Base-by-base conservation (phyloP, 2,888 invertebrate genomes). In the Phyllotreta cruciferae region DNA sequence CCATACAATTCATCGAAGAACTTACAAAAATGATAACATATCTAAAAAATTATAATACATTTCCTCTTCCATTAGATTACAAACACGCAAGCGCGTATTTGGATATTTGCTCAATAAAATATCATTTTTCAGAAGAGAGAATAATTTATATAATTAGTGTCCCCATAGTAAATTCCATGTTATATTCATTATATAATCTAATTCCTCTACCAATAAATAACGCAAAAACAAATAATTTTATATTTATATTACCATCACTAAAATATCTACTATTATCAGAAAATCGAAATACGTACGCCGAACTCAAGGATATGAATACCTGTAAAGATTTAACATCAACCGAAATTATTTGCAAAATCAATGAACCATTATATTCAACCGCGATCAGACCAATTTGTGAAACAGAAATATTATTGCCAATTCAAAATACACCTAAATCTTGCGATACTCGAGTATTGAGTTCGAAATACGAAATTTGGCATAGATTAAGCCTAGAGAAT, bases 261-360 rank as follows among this genome's bases (percentile, higher is more conserved):
- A 63, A 63, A 9, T 63, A 56, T 54, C 11, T 63, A 10, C 44
- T 45, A 10, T 34, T 63, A 36, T 66, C 66, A n/a, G 58, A 60
- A 44, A 39, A 42, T 35, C 50, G 41, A 52, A 60, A 36, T 24
- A 41, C 49, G 3, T 63, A 63, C 34, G 24, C 39, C n/a, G 38
- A 34, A 14, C 49, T 56, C 11, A 36, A 61, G 37, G 39, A 50
- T 9, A 13, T 57, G 42, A 49, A 52, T 34, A 9, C 24, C 11
- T 62, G 61, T 36, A 41, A 44, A n/a, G 38, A 37, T 11, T n/a
- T 63, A 37, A 41, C n/a, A 24, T 39, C 10, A 10, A 36, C 11
- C 3, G 35, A 49, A 38, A 41, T 57, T 5, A 63, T 63, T 34
- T 63, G 63, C 44, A 35, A 24, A 13, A 10, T 50, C 9, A 11